phyloP scores from a whole-genome alignment of 2,113 vertebrate genomes.

The Furnarius figulus region DNA sequence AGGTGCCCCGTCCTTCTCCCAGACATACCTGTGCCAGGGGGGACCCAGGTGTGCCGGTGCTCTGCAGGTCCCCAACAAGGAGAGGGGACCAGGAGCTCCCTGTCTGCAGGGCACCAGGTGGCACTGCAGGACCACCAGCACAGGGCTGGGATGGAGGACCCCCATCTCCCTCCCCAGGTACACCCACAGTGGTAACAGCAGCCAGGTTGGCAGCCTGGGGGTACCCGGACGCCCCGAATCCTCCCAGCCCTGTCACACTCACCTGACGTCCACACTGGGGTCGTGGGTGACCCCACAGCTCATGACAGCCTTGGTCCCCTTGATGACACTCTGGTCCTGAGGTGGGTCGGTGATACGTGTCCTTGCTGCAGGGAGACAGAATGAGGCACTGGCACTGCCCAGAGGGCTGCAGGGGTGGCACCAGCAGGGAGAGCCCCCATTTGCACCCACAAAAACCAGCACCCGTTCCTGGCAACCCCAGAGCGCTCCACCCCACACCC shows the following conservation, averaged over 20 bases:
- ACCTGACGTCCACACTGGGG: slow-evolving; percentile 90
- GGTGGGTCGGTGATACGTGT: slow-evolving; percentile 90
- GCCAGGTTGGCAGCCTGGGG: accelerated
- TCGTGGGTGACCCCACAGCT: slow-evolving; percentile 92
- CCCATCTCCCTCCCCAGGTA: neutral
- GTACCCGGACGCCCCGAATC: accelerated
- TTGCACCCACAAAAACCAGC: neutral
- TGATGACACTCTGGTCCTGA: slow-evolving; percentile 95
- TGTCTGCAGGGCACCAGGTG: neutral
- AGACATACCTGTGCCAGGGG: slow-evolving; percentile 80
- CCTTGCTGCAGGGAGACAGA: slow-evolving; percentile 77
- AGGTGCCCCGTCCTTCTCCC: slow-evolving; percentile 88
- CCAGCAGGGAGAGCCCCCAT: neutral
- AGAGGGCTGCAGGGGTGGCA: neutral
- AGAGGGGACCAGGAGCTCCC: neutral
- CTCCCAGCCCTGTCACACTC: neutral
- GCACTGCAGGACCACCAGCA: slow-evolving; percentile 9
- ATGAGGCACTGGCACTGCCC: neutral
- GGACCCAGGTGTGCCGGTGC: neutral
- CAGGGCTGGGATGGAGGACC: neutral
- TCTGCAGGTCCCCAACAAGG: neutral
- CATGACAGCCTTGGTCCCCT: slow-evolving; percentile 94
- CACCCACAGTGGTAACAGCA: neutral
- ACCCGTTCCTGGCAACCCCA: neutral
- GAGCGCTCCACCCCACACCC: neutral